Evolutionary conservation across 2,888 invertebrate species (phyloP).

Genomic region (Cantharis rufa): DNA sequence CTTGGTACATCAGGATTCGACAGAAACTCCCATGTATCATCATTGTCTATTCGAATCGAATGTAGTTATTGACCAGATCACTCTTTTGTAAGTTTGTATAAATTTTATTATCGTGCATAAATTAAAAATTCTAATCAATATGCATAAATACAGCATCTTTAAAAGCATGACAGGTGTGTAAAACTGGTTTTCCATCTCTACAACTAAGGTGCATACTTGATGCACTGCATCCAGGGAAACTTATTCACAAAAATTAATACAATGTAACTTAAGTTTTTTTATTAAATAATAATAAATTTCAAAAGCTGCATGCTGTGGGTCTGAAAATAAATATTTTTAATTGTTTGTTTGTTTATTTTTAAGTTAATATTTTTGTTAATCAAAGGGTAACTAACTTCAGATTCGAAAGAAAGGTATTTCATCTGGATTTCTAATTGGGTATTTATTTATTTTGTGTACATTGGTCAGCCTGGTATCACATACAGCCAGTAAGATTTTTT

Average conservation of each 20-base stretch:
- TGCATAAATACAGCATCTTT: slow-evolving; percentile 35
- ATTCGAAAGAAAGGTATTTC: slow-evolving; percentile 36
- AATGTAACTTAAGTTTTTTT: not conserved
- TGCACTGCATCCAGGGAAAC: not conserved
- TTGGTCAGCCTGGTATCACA: slow-evolving; percentile 36
- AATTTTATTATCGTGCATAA: slow-evolving; percentile 6
- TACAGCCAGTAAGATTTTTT: slow-evolving; percentile 17
- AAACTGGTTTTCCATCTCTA: slow-evolving; percentile 12
- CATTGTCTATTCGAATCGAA: slow-evolving; percentile 24
- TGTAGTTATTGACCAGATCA: slow-evolving; percentile 41
- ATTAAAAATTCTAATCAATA: slow-evolving; percentile 15
- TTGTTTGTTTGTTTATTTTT: not conserved
- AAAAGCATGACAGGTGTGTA: slow-evolving; percentile 17
- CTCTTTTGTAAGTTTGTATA: slow-evolving; percentile 46
- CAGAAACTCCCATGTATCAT: slow-evolving; percentile 23
- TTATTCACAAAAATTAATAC: not conserved
- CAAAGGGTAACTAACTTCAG: slow-evolving; percentile 34
- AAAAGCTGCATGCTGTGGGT: not conserved
- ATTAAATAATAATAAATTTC: not conserved
- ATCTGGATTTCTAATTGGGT: slow-evolving; percentile 33
- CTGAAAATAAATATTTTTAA: slow-evolving; percentile 8
- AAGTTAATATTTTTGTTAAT: slow-evolving; percentile 4
- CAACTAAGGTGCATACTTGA: not conserved
- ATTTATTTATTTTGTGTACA: slow-evolving; percentile 28
- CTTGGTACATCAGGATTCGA: slow-evolving; percentile 22